A percentile compares a stretch with the other conserved stretches of the same genome.
Conservation (phyloP, 2,888 invertebrate genomes). For the Sphaerolaimus hirsutus region DNA sequence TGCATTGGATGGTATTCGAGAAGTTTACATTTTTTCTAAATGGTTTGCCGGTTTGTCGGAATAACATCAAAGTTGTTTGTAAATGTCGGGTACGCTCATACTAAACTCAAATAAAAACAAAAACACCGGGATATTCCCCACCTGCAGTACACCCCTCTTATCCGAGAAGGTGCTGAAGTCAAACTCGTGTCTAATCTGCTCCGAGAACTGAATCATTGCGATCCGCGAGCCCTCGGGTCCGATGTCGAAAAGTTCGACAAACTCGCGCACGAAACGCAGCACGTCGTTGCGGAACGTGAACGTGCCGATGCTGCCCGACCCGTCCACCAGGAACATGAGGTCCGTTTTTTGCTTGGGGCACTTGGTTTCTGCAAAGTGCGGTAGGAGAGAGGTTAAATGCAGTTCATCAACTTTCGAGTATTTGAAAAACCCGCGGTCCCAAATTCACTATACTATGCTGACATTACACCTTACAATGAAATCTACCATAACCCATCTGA, state of each 20-base stretch:
- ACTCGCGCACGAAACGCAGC: constrained; percentile 21
- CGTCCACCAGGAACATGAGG: constrained; percentile 23
- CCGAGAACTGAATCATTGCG: constrained; percentile 23
- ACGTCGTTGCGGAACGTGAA: constrained; percentile 23
- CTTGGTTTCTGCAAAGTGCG: constrained; percentile 11
- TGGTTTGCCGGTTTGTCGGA: no score
- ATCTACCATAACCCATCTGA: no score
- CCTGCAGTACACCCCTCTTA: constrained; percentile 6
- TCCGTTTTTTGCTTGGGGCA: constrained; percentile 23
- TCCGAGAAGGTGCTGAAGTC: constrained; percentile 15
- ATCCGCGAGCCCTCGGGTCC: constrained; percentile 21
- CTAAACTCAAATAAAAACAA: no score
- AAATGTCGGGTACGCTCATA: no score
- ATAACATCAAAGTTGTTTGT: no score
- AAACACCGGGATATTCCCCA: no score
- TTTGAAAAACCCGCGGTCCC: no score
- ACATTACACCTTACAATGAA: no score
- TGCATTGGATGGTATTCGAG: no score
- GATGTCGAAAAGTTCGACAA: constrained; percentile 24
- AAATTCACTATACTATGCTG: no score
- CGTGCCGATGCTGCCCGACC: constrained; percentile 23
- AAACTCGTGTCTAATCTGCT: constrained; percentile 24
- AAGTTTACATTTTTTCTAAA: no score
- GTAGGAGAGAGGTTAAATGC: background rate
- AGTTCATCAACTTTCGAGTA: no score